Percentiles rank a stretch among this genome's conserved stretches.
Conservation (phyloP, 2,888 invertebrate species). For the Chymomyza caudatula region DNA sequence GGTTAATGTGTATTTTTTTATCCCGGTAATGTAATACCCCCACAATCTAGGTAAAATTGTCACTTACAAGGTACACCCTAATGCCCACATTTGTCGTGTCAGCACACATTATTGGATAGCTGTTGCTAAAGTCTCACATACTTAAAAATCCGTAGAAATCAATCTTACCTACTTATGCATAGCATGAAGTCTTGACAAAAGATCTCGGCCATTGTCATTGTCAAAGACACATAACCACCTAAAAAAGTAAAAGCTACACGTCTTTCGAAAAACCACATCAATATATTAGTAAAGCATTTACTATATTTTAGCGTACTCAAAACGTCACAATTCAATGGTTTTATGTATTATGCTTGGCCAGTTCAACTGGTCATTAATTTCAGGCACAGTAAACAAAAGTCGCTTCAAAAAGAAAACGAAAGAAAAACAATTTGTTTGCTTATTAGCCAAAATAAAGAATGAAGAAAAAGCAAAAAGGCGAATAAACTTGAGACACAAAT, state of each 20-base stretch:
- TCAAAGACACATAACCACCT: neutral
- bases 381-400: conserved; percentile 47
- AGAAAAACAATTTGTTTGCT: conserved; percentile 18
- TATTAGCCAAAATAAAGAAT: conserved; percentile 30
- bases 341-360: conserved; percentile 43
- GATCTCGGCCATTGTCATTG: neutral
- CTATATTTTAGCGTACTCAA: neutral
- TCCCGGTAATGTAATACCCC: too few relatives aligned
- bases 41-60: too few relatives aligned
- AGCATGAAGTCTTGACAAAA: neutral
- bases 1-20: too few relatives aligned
- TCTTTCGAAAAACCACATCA: neutral
- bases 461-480: conserved; percentile 15
- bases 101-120: too few relatives aligned
- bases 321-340: conserved; percentile 19
- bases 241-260: neutral
- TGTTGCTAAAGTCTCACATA: neutral
- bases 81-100: too few relatives aligned
- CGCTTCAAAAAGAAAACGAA: conserved; percentile 12
- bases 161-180: neutral
- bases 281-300: neutral
- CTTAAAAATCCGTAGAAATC: neutral
- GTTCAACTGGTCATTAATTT: conserved; percentile 16
- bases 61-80: too few relatives aligned
- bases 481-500: conserved; percentile 35